Evolutionary conservation across 1,140 invertebrate genomes (phyloP).

Genomic region (Calliphora vicina): DNA sequence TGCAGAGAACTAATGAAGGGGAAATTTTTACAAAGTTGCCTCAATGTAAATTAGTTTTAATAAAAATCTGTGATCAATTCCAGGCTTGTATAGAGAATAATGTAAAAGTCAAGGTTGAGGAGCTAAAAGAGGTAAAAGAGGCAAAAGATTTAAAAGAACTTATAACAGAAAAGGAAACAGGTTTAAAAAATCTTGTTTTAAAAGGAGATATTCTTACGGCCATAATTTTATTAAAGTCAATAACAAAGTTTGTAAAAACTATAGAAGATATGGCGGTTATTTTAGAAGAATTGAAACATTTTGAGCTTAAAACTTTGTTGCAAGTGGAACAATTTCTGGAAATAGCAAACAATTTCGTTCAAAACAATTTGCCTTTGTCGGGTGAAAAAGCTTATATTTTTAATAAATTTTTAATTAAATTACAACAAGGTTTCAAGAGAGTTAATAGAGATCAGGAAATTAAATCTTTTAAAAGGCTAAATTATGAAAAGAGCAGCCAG

Average conservation of each 20-base stretch:
- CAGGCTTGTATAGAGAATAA: constrained; percentile 28
- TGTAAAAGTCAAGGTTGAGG: neutral
- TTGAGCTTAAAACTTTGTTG: neutral
- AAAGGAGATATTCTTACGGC: constrained; percentile 12
- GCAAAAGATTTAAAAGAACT: neutral
- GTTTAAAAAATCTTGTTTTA: neutral
- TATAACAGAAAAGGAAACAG: neutral
- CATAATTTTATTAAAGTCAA: constrained; percentile 21
- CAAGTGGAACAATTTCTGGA: constrained; percentile 26
- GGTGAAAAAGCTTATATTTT: neutral
- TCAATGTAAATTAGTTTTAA: neutral
- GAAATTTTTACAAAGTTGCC: constrained; percentile 9
- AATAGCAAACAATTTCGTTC: neutral
- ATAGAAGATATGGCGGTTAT: neutral
- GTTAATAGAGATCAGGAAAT: neutral
- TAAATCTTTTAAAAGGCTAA: neutral
- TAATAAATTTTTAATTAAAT: constrained; percentile 3
- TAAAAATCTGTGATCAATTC: constrained; percentile 35
- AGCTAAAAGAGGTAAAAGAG: neutral
- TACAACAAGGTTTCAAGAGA: constrained; percentile 20
- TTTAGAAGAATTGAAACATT: neutral
- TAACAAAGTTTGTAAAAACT: neutral
- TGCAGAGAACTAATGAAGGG: constrained; percentile 24
- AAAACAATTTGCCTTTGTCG: constrained; percentile 7
- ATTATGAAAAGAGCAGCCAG: neutral